A percentile compares a stretch with the other conserved stretches of the same genome.
phyloP scores from a whole-genome alignment of 2,113 vertebrate genomes.

The Tetraodon nigroviridis region DNA sequence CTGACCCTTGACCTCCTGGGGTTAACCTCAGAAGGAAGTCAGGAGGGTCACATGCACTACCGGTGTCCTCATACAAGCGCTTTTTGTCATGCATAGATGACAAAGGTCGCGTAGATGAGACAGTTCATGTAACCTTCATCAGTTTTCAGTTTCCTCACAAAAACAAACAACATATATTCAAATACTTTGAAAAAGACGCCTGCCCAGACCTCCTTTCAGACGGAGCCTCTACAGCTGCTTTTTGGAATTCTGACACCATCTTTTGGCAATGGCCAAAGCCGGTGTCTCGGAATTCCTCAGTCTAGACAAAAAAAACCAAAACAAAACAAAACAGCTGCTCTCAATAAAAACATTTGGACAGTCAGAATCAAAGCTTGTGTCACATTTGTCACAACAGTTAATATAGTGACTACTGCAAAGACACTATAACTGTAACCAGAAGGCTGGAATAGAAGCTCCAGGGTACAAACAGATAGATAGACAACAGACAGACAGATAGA shows the following conservation, averaged over 20 bases:
- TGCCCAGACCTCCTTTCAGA: constrained; percentile 25
- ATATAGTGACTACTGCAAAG: constrained; percentile 2
- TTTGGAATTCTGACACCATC: constrained; percentile 44
- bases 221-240: constrained; percentile 41
- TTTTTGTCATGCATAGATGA: constrained; percentile 6
- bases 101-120: constrained; percentile 14
- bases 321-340: constrained; percentile 8
- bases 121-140: constrained; percentile 29
- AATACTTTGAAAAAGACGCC: constrained; percentile 29
- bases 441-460: not conserved
- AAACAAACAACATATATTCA: too few species aligned
- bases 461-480: too few species aligned
- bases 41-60: not conserved
- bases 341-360: constrained; percentile 18
- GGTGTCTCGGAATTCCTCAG: constrained; percentile 19
- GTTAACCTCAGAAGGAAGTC: constrained; percentile 12
- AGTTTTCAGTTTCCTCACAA: constrained; percentile 42
- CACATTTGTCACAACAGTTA: constrained; percentile 11
- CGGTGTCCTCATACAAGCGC: not conserved
- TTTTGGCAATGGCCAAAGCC: not conserved
- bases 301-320: constrained; percentile 22
- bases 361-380: constrained; percentile 20
- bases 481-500: too few species aligned
- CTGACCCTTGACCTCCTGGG: constrained; percentile 15
- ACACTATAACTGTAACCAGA: not conserved